Evolutionary conservation across 1,140 invertebrate species (phyloP).

Genomic region (Kradibia gibbosae): DNA sequence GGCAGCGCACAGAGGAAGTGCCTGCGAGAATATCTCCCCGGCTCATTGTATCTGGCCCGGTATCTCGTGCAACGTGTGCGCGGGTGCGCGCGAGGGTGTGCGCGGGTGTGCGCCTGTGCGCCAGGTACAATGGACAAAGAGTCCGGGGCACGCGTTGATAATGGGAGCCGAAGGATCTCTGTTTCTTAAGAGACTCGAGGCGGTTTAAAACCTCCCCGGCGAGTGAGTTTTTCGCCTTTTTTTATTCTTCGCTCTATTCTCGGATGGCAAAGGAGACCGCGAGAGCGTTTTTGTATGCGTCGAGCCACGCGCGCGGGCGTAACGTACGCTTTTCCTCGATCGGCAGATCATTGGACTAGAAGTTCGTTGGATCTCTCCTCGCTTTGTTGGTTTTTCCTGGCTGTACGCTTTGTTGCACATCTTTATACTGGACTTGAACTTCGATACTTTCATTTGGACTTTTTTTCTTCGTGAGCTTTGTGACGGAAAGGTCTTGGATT

Average conservation of each 20-base stretch:
- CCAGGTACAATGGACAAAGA: constrained; percentile 42
- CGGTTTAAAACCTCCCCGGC: constrained; percentile 10
- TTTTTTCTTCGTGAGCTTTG: constrained; percentile 34
- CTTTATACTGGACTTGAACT: constrained; percentile 22
- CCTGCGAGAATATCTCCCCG: constrained; percentile 8
- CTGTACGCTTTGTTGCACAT: constrained; percentile 38
- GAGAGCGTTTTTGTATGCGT: constrained; percentile 15
- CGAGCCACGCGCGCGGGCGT: constrained; percentile 33
- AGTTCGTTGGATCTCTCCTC: constrained; percentile 16
- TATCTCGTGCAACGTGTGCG: constrained; percentile 19
- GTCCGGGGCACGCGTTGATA: constrained; percentile 36
- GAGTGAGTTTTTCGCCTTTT: constrained; percentile 44
- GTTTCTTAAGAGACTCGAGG: constrained; percentile 23
- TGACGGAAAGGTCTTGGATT: constrained; percentile 32
- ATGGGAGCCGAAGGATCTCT: constrained; percentile 34
- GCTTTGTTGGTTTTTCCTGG: constrained; percentile 39
- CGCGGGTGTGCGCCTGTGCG: constrained; percentile 9
- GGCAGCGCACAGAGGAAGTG: constrained; percentile 19
- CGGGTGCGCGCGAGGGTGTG: constrained; percentile 9
- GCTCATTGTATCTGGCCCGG: constrained; percentile 21
- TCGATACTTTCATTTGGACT: constrained; percentile 24
- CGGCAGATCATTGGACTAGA: constrained; percentile 9
- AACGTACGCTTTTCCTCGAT: constrained; percentile 30
- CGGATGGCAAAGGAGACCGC: constrained; percentile 16
- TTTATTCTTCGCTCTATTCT: constrained; percentile 28